Percentiles rank a stretch among this genome's conserved stretches.
Evolutionary conservation across 1,140 invertebrate species (phyloP).

Genomic region (Stegodyphus mimosarum): DNA sequence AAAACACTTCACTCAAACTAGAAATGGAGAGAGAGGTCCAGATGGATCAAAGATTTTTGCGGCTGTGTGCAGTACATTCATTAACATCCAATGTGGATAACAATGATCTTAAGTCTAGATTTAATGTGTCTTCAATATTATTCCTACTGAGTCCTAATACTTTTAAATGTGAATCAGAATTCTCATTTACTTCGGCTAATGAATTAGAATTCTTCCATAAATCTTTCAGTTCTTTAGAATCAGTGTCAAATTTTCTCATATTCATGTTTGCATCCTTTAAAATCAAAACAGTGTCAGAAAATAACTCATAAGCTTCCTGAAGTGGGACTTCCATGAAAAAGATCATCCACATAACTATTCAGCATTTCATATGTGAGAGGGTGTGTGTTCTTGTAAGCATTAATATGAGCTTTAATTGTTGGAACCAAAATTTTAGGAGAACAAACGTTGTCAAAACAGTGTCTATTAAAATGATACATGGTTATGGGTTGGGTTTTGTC

Average conservation of each 20-base stretch:
- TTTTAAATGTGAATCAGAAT: too few species aligned
- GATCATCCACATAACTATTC: slow-evolving; percentile 8
- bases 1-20: too few species aligned
- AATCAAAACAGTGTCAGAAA: neutral
- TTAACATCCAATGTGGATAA: too few species aligned
- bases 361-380: slow-evolving; percentile 16
- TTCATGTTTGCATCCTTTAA: slow-evolving; percentile 17
- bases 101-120: too few species aligned
- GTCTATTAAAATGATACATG: slow-evolving; percentile 8
- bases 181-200: too few species aligned
- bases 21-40: too few species aligned
- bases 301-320: neutral
- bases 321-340: neutral
- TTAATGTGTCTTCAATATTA: neutral
- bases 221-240: slow-evolving; percentile 7
- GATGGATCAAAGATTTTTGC: too few species aligned
- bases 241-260: slow-evolving; percentile 15
- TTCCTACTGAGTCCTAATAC: too few species aligned
- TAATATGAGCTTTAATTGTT: slow-evolving; percentile 12
- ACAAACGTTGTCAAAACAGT: slow-evolving; percentile 4
- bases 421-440: neutral
- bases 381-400: neutral
- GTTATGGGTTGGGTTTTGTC: neutral
- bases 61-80: too few species aligned
- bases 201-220: slow-evolving; percentile 17